Conservation (phyloP, 2,113 vertebrate species). For the Chaenocephalus aceratus region DNA sequence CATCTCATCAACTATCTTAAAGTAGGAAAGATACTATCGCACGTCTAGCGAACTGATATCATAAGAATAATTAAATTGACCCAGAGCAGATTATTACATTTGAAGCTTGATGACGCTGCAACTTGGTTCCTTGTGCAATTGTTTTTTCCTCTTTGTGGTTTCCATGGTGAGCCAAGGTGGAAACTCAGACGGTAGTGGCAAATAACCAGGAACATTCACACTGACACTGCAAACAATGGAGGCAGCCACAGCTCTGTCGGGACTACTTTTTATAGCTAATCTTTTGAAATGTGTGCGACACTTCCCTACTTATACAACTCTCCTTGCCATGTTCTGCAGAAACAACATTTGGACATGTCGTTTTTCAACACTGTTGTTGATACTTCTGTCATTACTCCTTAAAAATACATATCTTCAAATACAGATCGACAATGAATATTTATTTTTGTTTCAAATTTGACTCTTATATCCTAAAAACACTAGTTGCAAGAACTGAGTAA, state of each 20-base stretch:
- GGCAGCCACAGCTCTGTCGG: neutral
- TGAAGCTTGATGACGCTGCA: neutral
- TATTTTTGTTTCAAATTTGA: too few species aligned
- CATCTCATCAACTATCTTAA: neutral
- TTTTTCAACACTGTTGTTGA: too few species aligned
- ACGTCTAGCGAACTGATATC: neutral
- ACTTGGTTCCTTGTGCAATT: neutral
- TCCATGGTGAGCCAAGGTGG: constrained; percentile 2
- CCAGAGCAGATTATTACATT: neutral
- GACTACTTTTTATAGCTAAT: neutral
- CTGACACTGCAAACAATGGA: neutral
- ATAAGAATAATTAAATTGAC: neutral
- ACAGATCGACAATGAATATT: too few species aligned
- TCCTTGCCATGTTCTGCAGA: too few species aligned
- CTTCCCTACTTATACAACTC: neutral
- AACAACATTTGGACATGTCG: too few species aligned
- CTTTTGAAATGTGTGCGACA: neutral
- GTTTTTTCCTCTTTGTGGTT: neutral
- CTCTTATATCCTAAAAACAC: too few species aligned
- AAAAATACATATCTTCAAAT: too few species aligned
- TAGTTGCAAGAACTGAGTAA: too few species aligned
- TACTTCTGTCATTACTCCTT: too few species aligned
- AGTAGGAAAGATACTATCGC: neutral
- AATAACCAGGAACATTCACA: neutral
- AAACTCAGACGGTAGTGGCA: neutral